Evolutionary conservation across 2,888 invertebrate genomes (phyloP), one percentile per base, ranked within the genome.

Genomic region (Unio delphinus): DNA sequence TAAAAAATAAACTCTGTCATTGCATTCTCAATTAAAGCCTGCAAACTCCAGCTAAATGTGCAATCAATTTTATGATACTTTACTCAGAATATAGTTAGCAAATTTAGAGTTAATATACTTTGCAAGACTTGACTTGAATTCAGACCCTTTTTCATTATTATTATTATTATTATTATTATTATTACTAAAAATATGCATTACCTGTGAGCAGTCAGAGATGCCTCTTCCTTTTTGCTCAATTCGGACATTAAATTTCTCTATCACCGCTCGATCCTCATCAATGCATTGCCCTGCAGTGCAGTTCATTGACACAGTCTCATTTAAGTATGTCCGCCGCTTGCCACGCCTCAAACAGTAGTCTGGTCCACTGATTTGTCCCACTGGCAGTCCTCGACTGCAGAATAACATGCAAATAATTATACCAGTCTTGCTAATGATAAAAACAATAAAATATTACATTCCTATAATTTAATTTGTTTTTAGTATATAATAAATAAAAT

Each of bases 311-410:
- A 66, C 61, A 26, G 76, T 78, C 61, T 74, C 73, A 64, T 81
- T 77, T 28, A 77, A 64, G 20, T 70, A 71, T 54, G 79, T 76
- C 7, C 82, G 74, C 8, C 76, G 70, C 8, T 76, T 72, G 4
- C 84, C 86, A 17, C 83, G 75, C 18, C 80, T 75, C 59, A 83
- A 79, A 72, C 87, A 87, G 69, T 86, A 86, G 68, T 85, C 87
- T 8, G 87, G 86, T 4, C 87, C 87, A 70, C 82, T 87, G 55
- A 86, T 84, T 74, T 84, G 85, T 17, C 84, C 85, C 8, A 84
- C 84, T 55, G 75, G 74, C 64, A 87, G 72, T 8, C 87, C 87
- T 23, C 87, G 84, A 68, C 87, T 87, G 73, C 30, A 79, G 76
- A 54, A 45, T 45, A 15, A 45, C 11, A 45, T 45, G 45, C 11